These are phyloP conservation scores for Sceloporus tristichus DNA, from an alignment of 2,113 vertebrate genomes.

Conservation along the genomic window DNA sequence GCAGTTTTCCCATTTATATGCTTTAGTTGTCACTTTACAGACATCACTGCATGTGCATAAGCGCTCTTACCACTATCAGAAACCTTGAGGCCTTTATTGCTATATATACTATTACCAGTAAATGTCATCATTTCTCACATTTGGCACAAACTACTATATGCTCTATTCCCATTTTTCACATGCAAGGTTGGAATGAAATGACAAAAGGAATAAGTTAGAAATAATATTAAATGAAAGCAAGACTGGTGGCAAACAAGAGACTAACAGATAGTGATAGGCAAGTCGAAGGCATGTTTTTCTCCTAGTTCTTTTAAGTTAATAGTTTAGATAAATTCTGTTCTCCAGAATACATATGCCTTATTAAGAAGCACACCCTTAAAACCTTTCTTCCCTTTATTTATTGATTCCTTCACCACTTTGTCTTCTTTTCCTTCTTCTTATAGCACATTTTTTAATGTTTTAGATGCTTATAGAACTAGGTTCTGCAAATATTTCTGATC, in stretches of 20 bases:
- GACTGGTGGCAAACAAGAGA: slow-evolving; percentile 9
- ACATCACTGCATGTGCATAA: slow-evolving; percentile 59
- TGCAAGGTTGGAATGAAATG: slow-evolving; percentile 51
- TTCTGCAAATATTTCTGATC: too few relatives aligned
- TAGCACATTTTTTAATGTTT: too few relatives aligned
- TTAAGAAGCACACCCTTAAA: neutral
- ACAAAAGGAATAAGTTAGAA: slow-evolving; percentile 56
- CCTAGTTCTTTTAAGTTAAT: neutral
- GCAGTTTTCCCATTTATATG: neutral
- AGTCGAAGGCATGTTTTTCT: slow-evolving; percentile 19
- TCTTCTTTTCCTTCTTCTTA: neutral
- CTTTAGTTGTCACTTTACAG: slow-evolving; percentile 45
- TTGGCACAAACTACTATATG: slow-evolving; percentile 18
- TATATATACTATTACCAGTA: slow-evolving; percentile 25
- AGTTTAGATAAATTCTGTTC: neutral
- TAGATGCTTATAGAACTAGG: too few relatives aligned
- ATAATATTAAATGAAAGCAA: slow-evolving; percentile 15
- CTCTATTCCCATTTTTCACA: slow-evolving; percentile 45
- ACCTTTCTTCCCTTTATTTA: neutral
- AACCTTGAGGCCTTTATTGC: slow-evolving; percentile 56
- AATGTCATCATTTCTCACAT: slow-evolving; percentile 46
- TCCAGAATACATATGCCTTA: neutral
- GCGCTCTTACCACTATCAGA: slow-evolving; percentile 12
- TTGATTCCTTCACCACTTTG: neutral
- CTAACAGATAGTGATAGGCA: slow-evolving; percentile 12